Base-by-base conservation (phyloP, 2,888 invertebrate genomes). In the Brachyopa scutellaris region DNA sequence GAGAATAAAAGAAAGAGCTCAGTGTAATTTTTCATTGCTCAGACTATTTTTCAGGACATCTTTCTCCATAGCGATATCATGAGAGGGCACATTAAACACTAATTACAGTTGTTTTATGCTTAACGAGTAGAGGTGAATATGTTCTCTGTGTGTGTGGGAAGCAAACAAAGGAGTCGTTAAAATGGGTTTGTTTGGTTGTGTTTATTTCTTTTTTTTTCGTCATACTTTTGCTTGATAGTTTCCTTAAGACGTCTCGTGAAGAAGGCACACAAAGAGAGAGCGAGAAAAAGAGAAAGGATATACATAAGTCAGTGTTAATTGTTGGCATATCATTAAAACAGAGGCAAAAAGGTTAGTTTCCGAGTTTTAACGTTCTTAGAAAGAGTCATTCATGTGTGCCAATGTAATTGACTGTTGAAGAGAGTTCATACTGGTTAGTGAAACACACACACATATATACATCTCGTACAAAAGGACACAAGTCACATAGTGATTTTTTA, bases 241-340 rank as follows among this genome's bases (percentile, higher is more conserved):
- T 57, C 13, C 1, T 23, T 33, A 5, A 1, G 1, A n/a, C n/a
- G n/a, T n/a, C n/a, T 23, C 17, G 7, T 2, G 26, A 6, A 33
- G n/a, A 6, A 26, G 42, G 2, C n/a, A n/a, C n/a, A n/a, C n/a
- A n/a, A n/a, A n/a, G n/a, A n/a, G n/a, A n/a, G n/a, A n/a, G n/a
- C n/a, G n/a, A n/a, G n/a, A n/a, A n/a, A 11, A 13, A 29, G 36
- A 6, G 0, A n/a, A 6, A 13, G 33, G n/a, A 9, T 40, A 70
- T 36, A 36, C 17, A 1, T 29, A 36, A 40, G 21, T 49, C 38
- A 17, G 31, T 53, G 61, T 67, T 73, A 33, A 62, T 79, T 79
- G 67, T 79, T 73, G 36, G 67, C 73, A 67, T 67, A 79, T 73
- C 73, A 79, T 79, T 79, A n/a, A n/a, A n/a, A n/a, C n/a, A n/a